Percentiles rank a stretch among this genome's conserved stretches.
These are phyloP conservation scores for Trichonephila clavata DNA, from an alignment of 1,140 invertebrate genomes.

Conservation along the genomic window DNA sequence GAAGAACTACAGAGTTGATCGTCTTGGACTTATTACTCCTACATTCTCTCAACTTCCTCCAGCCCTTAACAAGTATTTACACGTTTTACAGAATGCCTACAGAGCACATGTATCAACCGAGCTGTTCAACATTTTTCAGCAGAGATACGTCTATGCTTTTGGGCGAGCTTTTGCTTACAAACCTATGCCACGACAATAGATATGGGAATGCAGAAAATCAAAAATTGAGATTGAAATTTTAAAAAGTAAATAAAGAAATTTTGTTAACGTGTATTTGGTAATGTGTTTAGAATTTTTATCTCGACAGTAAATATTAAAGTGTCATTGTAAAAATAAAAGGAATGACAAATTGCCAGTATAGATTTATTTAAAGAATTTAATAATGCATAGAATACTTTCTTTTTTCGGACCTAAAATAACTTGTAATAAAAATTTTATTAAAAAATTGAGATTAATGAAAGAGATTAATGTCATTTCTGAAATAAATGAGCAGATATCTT, in stretches of 20 bases:
- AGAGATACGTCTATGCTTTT: slow-evolving; percentile 45
- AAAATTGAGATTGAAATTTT: background rate
- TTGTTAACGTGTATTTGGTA: background rate
- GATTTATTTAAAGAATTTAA: background rate
- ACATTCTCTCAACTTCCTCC: slow-evolving; percentile 30
- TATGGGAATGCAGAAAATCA: background rate
- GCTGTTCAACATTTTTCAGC: slow-evolving; percentile 46
- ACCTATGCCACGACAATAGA: slow-evolving; percentile 71
- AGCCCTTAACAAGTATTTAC: slow-evolving; percentile 20
- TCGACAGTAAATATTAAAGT: no score
- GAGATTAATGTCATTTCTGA: no score
- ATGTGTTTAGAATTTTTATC: background rate
- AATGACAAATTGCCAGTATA: no score
- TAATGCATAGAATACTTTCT: background rate
- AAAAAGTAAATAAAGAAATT: background rate
- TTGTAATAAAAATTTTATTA: background rate
- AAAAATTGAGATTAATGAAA: background rate
- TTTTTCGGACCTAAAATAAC: background rate
- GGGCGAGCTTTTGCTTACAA: slow-evolving; percentile 31
- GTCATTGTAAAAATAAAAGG: no score
- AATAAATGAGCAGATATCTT: no score
- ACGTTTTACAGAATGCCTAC: slow-evolving; percentile 35
- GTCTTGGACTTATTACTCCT: slow-evolving; percentile 49
- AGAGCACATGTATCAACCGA: slow-evolving; percentile 10
- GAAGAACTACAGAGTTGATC: slow-evolving; percentile 19